Evolutionary conservation across 2,113 vertebrate species (phyloP), one percentile per base, ranked within the genome.

Genomic region (Cyprinodon tularosa): DNA sequence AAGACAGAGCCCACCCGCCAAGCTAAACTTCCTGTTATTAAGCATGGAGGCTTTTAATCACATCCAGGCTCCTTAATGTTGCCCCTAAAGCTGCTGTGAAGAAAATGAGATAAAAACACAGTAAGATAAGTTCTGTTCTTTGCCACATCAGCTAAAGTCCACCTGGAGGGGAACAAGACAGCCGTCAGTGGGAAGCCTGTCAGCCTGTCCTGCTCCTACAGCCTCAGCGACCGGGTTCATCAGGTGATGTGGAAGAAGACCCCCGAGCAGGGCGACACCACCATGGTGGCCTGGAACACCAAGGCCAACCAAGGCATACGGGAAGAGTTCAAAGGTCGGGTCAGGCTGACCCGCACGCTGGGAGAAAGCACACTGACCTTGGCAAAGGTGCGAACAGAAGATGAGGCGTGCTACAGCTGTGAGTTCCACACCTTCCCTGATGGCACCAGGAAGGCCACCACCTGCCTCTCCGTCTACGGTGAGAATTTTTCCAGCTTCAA

Each of bases 321-420:
- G 7, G 76, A 84, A 5, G 53, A 70, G 37, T 92, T 90, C 72
- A 36, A 1, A 42, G 84, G 62, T 0, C 86, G 89, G 1, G 66
- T 92, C 0, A 81, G 64, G 15, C 68, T 95, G 74, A 93, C 89
- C 72, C 68, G 2, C 1, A 86, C 86, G 0, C 80, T 95, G 59
- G 82, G 77, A 0, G 66, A 90, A 62, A 93, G 86, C 13, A 73
- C 68, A 40, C 83, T 95, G 36, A 88, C 69, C 77, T 83, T 95
- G 68, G n/a, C 44, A 62, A 12, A 44, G 2, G 87, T 92, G 12
- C 78, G 50, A 29, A 88, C 82, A 5, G 90, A 93, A 71, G 94
- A 95, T 2, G 94, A 95, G 76, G 93, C 86, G 37, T 95, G 94
- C 90, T 95, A 95, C 88, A 93, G 90, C 74, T 95, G 94, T 11